These are phyloP conservation scores for Ceratina calcarata DNA, from an alignment of 1,140 invertebrate genomes.

Conservation along the genomic window DNA sequence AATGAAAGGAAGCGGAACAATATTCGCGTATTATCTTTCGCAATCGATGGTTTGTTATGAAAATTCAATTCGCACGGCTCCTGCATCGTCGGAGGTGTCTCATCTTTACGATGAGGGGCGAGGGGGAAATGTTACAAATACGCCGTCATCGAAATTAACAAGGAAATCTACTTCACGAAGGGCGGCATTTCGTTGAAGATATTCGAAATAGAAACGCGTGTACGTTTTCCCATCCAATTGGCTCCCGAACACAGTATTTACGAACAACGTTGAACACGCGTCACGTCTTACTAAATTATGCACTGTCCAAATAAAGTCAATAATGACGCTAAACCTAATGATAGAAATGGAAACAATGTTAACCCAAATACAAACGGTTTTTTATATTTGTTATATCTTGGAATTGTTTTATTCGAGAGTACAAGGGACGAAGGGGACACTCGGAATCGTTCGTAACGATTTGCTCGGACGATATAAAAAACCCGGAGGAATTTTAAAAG, in stretches of 20 bases:
- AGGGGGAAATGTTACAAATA: slow-evolving; percentile 44
- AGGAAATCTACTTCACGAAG: slow-evolving; percentile 54
- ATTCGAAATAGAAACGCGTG: slow-evolving; percentile 56
- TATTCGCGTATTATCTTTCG: not conserved
- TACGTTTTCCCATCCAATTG: slow-evolving; percentile 59
- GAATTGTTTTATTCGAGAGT: not conserved
- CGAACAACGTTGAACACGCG: slow-evolving; percentile 63
- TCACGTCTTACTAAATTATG: slow-evolving; percentile 57
- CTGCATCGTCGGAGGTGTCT: not conserved
- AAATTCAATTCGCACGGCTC: not conserved
- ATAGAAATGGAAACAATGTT: slow-evolving; percentile 26
- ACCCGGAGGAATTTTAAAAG: not conserved
- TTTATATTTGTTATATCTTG: too few relatives aligned
- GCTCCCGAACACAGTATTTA: slow-evolving; percentile 49
- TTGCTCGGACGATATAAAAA: not conserved
- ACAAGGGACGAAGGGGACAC: not conserved
- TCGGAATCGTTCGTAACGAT: not conserved
- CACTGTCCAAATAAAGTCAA: slow-evolving; percentile 34
- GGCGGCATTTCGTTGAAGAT: not conserved
- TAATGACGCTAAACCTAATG: slow-evolving; percentile 27
- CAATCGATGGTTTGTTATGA: not conserved
- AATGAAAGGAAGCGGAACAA: not conserved
- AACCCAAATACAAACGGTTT: too few relatives aligned
- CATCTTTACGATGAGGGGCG: not conserved
- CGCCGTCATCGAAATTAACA: slow-evolving; percentile 51